phyloP scores from a whole-genome alignment of 1,140 invertebrate genomes.

The Calliphora vicina region DNA sequence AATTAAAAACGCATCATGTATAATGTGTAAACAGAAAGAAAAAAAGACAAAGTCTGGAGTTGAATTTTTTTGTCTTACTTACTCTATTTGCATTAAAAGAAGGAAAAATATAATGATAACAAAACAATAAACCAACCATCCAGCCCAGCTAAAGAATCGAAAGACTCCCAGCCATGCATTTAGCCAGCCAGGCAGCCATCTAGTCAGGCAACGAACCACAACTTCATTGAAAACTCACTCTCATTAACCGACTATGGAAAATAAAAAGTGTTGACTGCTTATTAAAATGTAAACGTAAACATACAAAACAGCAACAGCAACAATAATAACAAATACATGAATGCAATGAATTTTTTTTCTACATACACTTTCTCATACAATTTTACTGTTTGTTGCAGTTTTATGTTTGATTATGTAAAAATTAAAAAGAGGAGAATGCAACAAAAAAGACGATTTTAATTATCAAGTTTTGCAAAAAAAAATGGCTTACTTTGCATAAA shows the following conservation, averaged over 20 bases:
- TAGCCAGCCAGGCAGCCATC: no score
- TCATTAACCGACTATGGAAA: background rate
- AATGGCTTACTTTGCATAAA: background rate
- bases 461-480: background rate
- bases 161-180: background rate
- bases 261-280: slow-evolving; percentile 3
- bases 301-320: background rate
- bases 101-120: background rate
- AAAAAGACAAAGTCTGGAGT: background rate
- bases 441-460: slow-evolving; percentile 11
- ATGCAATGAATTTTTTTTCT: background rate
- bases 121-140: background rate
- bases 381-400: background rate
- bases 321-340: background rate
- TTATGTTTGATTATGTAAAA: slow-evolving; percentile 14
- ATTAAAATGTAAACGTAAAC: slow-evolving; percentile 10
- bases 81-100: background rate
- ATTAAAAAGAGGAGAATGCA: background rate
- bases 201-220: background rate
- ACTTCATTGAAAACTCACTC: background rate
- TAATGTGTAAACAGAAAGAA: background rate
- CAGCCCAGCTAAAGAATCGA: background rate
- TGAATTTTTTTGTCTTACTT: background rate
- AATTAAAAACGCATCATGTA: background rate
- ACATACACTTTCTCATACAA: background rate